phyloP scores from a whole-genome alignment of 2,888 invertebrate genomes.

The Ennomos quercinarius region DNA sequence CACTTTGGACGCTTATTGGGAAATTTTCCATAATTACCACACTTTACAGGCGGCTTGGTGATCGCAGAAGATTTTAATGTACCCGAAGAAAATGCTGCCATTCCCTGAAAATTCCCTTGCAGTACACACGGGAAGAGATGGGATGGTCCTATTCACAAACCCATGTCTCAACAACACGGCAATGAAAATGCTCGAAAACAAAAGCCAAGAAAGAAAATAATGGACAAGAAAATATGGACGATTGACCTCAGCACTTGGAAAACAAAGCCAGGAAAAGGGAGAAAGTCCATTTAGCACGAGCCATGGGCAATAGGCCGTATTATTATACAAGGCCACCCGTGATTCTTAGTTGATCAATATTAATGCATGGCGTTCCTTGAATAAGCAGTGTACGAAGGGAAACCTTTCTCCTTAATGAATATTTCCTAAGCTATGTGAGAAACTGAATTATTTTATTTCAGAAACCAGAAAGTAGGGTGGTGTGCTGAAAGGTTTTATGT shows the following conservation, averaged over 20 bases:
- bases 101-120: too few relatives aligned
- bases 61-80: too few relatives aligned
- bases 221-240: too few relatives aligned
- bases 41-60: too few relatives aligned
- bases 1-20: too few relatives aligned
- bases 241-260: not conserved
- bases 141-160: too few relatives aligned
- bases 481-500: constrained; percentile 30
- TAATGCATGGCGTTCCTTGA: constrained; percentile 52
- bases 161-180: too few relatives aligned
- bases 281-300: not conserved
- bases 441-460: constrained; percentile 51
- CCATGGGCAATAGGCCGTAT: constrained; percentile 35
- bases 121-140: too few relatives aligned
- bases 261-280: not conserved
- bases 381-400: constrained; percentile 51
- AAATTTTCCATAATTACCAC: too few relatives aligned
- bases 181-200: too few relatives aligned
- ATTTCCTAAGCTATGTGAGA: constrained; percentile 52
- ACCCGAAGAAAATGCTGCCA: too few relatives aligned
- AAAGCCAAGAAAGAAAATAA: too few relatives aligned
- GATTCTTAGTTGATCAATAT: constrained; percentile 58
- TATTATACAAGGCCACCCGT: constrained; percentile 47
- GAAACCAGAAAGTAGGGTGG: constrained; percentile 36
- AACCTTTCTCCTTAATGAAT: constrained; percentile 68